These are phyloP conservation scores for Notocelia uddmanniana DNA, from an alignment of 2,888 invertebrate genomes.

Conservation along the genomic window DNA sequence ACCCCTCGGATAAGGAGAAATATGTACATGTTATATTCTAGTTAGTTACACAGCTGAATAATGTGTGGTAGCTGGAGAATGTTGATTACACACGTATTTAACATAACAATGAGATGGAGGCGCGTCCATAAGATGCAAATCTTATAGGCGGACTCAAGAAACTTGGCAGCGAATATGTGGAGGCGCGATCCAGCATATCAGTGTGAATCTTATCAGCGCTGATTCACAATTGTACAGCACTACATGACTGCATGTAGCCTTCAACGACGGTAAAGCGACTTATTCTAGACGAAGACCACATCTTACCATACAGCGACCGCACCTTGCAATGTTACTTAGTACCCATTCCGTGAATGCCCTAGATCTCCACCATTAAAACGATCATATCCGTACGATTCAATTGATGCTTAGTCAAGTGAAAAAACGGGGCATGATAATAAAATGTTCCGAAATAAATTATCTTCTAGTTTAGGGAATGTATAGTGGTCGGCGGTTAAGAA, in stretches of 20 bases:
- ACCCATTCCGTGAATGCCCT: slow-evolving; percentile 65
- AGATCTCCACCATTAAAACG: slow-evolving; percentile 76
- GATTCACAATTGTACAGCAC: slow-evolving; percentile 70
- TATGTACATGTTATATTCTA: background rate
- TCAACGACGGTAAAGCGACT: background rate
- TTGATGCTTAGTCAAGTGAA: slow-evolving; percentile 73
- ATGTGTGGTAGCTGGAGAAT: slow-evolving; percentile 10
- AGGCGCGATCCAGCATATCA: slow-evolving; percentile 77
- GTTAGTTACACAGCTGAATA: background rate
- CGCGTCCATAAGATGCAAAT: slow-evolving; percentile 73
- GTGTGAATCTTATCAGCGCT: slow-evolving; percentile 79
- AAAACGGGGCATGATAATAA: slow-evolving; percentile 79
- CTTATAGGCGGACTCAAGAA: slow-evolving; percentile 75
- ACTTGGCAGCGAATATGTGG: slow-evolving; percentile 75
- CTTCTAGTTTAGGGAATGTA: slow-evolving; percentile 77
- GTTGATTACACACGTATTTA: slow-evolving; percentile 49
- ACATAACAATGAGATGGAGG: slow-evolving; percentile 62
- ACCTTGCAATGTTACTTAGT: slow-evolving; percentile 67
- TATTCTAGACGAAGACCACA: background rate
- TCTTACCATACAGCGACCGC: slow-evolving; percentile 55
- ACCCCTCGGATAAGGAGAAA: background rate
- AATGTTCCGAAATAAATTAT: slow-evolving; percentile 82
- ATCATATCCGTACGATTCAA: slow-evolving; percentile 75
- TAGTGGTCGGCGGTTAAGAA: too few species aligned
- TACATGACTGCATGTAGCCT: slow-evolving; percentile 49